Conservation (phyloP, 2,797 vertebrate species). For the Enteromius unitaeniatus region DNA sequence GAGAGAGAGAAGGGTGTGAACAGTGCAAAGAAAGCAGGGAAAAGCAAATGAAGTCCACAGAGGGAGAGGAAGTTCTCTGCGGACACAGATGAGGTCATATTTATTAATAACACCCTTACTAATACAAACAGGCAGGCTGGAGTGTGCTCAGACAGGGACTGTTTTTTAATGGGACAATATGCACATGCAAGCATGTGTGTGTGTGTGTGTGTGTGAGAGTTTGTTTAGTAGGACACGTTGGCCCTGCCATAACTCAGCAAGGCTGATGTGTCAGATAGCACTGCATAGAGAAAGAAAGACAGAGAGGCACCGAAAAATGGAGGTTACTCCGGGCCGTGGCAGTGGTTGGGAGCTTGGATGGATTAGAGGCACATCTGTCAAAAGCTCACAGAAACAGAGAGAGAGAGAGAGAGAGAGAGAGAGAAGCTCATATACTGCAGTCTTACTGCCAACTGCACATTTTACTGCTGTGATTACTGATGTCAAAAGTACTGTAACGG, state of each 20-base stretch:
- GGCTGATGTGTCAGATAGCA: conserved; percentile 47
- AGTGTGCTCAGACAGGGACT: conserved; percentile 7
- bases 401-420: conserved; percentile 12
- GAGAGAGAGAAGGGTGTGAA: conserved; percentile 15
- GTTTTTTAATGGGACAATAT: conserved; percentile 48
- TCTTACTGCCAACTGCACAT: conserved; percentile 33
- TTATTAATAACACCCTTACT: conserved; percentile 78
- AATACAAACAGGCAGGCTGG: conserved; percentile 72
- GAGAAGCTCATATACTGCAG: background rate
- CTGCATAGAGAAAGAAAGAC: conserved; percentile 37
- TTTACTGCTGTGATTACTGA: conserved; percentile 9
- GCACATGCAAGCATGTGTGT: conserved; percentile 34
- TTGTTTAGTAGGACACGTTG: conserved; percentile 40
- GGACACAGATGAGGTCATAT: conserved; percentile 77
- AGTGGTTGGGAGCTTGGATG: conserved; percentile 43
- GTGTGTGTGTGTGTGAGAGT: conserved; percentile 54
- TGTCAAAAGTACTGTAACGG: conserved; percentile 16
- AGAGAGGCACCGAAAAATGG: conserved; percentile 44
- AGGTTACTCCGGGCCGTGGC: conserved; percentile 39
- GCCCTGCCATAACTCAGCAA: conserved; percentile 46
- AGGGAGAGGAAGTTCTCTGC: conserved; percentile 47
- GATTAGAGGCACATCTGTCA: conserved; percentile 56
- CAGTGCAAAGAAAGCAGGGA: conserved; percentile 1
- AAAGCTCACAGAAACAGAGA: conserved; percentile 42
- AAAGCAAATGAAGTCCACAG: conserved; percentile 30